Base-by-base conservation (phyloP, 1,140 invertebrate species). In the Saccostrea glomerata region DNA sequence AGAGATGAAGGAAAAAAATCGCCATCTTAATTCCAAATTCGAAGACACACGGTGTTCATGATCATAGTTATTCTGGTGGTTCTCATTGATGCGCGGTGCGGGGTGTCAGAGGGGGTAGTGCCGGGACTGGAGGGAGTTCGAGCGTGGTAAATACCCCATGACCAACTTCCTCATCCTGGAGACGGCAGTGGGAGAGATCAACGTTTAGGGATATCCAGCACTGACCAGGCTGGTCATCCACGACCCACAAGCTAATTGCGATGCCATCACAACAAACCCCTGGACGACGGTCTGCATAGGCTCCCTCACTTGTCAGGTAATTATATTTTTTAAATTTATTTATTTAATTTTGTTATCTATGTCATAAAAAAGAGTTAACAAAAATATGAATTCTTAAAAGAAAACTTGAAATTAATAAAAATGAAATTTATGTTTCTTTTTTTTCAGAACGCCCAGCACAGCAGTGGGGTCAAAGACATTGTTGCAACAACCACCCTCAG, bases 301-400 rank as follows among this genome's bases (percentile, higher is more conserved):
- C 13, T 63, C 60, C 60, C 60, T 63, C 60, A 63, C 60, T 12
- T 63, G 60, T 63, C 60, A 63, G 60, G 60, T 63, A 63, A 63
- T 63, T 63, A 63, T 63, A 63, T 63, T 63, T 63, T 63, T 63
- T 63, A n/a, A n/a, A n/a, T n/a, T n/a, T 63, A 63, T 63, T 63
- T 63, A 63, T 63, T 63, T 63, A 63, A 17, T 63, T 63, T 63
- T 63, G 60, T 63, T 63, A 63, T 63, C 60, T 63, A 63, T 63
- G 60, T 63, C 60, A 63, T 63, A 15, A 63, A 63, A 63, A 63
- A 63, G 20, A n/a, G n/a, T 63, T 63, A 63, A 63, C 60, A 63
- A 63, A 17, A 63, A 63, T 63, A 17, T 63, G 15, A 63, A 63
- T 13, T 63, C 13, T 63, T 17, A 63, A 63, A 63, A 15, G 60